Conservation (phyloP, 2,888 invertebrate species). For the Leptopterna dolabrata region DNA sequence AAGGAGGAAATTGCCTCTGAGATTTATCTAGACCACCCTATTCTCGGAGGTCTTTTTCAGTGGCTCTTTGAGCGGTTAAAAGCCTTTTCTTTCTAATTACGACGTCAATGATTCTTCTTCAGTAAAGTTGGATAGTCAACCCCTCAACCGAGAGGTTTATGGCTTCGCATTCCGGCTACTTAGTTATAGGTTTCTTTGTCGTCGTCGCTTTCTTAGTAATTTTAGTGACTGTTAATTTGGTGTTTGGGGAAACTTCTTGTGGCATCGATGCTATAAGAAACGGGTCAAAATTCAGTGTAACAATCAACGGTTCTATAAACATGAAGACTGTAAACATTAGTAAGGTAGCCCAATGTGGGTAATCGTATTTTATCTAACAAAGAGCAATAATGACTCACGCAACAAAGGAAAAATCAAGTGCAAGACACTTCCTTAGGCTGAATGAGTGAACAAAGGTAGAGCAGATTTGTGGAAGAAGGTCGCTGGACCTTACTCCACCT, state of each 20-base stretch:
- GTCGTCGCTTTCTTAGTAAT: not conserved
- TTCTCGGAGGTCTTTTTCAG: not conserved
- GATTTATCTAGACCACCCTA: constrained; percentile 15
- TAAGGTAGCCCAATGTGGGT: too few species aligned
- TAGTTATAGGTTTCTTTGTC: not conserved
- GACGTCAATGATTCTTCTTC: not conserved
- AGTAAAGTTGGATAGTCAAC: not conserved
- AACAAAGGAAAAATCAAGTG: too few species aligned
- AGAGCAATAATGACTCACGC: too few species aligned
- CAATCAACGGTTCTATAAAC: too few species aligned
- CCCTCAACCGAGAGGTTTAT: not conserved
- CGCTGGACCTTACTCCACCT: too few species aligned
- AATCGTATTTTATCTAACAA: too few species aligned
- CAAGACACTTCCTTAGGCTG: too few species aligned
- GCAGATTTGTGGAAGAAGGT: too few species aligned
- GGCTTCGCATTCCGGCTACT: not conserved
- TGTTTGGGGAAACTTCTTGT: not conserved
- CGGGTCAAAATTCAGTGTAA: too few species aligned
- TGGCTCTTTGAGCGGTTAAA: not conserved
- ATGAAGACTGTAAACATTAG: too few species aligned
- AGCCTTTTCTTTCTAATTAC: not conserved
- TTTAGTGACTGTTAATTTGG: not conserved
- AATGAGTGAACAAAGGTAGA: too few species aligned
- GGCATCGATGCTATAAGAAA: too few species aligned
- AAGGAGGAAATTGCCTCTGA: not conserved